Evolutionary conservation across 2,888 invertebrate genomes (phyloP).

Genomic region (Leucophora obtusa): DNA sequence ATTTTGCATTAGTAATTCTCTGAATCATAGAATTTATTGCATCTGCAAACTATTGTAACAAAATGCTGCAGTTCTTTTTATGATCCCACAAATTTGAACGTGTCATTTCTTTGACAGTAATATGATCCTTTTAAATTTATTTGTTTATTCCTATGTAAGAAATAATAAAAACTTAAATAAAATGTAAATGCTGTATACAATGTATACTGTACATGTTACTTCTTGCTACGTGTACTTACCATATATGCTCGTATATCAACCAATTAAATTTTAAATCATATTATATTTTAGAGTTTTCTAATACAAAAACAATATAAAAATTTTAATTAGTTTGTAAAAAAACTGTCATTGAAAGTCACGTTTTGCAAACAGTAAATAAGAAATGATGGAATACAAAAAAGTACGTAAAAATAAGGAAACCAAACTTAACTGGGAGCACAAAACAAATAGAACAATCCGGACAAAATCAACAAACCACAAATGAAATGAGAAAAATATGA

Average conservation of each 20-base stretch:
- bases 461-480: constrained; percentile 63
- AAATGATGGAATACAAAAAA: not conserved
- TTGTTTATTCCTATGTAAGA: not conserved
- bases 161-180: constrained; percentile 1
- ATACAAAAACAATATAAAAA: constrained; percentile 52
- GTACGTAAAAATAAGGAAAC: constrained; percentile 40
- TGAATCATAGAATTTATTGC: not conserved
- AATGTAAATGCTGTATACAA: not conserved
- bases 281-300: constrained; percentile 37
- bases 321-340: constrained; percentile 59
- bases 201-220: too few species aligned
- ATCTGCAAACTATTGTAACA: not conserved
- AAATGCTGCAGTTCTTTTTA: not conserved
- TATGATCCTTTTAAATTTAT: constrained; percentile 19
- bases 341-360: constrained; percentile 58
- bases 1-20: not conserved
- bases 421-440: constrained; percentile 22
- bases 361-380: constrained; percentile 48
- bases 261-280: constrained; percentile 48
- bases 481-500: constrained; percentile 58
- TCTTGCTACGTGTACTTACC: not conserved
- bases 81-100: constrained; percentile 4
- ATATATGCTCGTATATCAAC: constrained; percentile 13
- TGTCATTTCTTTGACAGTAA: constrained; percentile 23
- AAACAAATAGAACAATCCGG: constrained; percentile 58